These are phyloP conservation scores for Mormyrus proboscirostris DNA, from an alignment of 2,797 vertebrate species.

Conservation along the genomic window DNA sequence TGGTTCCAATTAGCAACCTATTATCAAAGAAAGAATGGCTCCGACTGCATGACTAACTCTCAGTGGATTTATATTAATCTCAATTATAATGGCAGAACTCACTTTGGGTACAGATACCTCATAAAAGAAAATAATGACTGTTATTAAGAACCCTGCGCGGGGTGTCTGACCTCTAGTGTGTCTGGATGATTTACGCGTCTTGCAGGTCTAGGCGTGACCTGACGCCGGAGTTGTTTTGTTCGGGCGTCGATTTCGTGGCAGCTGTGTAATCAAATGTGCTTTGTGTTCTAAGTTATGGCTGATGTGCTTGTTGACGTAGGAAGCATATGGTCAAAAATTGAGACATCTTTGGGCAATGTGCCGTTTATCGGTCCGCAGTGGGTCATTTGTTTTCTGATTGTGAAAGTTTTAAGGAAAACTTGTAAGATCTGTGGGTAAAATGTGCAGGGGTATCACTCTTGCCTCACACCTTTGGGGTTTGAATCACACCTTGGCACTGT, in stretches of 20 bases:
- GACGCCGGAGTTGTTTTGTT: neutral
- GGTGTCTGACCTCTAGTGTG: neutral
- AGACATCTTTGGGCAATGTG: neutral
- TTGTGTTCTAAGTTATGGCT: neutral
- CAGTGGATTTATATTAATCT: neutral
- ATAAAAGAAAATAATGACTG: neutral
- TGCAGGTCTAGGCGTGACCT: neutral
- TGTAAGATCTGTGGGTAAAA: neutral
- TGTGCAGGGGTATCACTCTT: neutral
- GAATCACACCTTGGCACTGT: neutral
- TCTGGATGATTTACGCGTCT: neutral
- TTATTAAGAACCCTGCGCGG: neutral
- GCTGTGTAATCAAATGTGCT: neutral
- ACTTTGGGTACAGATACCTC: neutral
- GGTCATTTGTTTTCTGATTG: neutral
- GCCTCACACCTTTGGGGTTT: neutral
- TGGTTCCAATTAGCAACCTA: neutral
- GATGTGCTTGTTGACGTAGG: neutral
- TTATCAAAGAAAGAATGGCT: neutral
- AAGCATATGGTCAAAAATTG: neutral
- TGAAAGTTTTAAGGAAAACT: neutral
- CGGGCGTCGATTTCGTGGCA: neutral
- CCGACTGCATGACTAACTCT: neutral
- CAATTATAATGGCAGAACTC: neutral
- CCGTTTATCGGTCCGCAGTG: neutral